Percentiles rank a stretch among this genome's conserved stretches.
These are phyloP conservation scores for Hemitrygon akajei DNA, from an alignment of 2,797 vertebrate genomes.

Conservation along the genomic window DNA sequence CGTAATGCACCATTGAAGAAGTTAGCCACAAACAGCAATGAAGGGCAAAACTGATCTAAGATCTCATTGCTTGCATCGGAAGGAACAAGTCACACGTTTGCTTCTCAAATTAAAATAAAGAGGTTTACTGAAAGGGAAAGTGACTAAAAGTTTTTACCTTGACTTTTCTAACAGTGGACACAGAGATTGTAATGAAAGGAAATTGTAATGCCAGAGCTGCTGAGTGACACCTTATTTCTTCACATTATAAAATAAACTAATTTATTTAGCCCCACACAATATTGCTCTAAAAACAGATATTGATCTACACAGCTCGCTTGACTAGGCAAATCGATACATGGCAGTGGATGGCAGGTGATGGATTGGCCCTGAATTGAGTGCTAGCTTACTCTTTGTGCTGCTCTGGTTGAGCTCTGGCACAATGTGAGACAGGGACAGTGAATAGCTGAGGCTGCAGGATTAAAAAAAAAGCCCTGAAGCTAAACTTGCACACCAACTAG, in stretches of 20 bases:
- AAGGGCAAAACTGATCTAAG: not conserved
- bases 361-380: constrained; percentile 50
- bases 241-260: constrained; percentile 53
- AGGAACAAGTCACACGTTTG: not conserved
- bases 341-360: constrained; percentile 54
- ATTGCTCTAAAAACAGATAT: constrained; percentile 56
- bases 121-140: not conserved
- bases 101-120: not conserved
- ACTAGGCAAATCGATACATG: constrained; percentile 52
- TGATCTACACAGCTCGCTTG: constrained; percentile 54
- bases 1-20: not conserved
- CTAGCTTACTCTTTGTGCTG: constrained; percentile 42
- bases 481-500: not conserved
- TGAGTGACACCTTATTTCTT: constrained; percentile 55
- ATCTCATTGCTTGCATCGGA: not conserved
- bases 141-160: not conserved
- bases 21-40: not conserved
- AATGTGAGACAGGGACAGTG: not conserved
- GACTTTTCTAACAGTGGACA: not conserved
- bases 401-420: constrained; percentile 43
- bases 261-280: constrained; percentile 53
- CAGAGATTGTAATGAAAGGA: not conserved
- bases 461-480: not conserved
- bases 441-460: not conserved
- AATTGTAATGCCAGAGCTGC: not conserved